Base-by-base conservation (phyloP, 2,888 invertebrate genomes). In the Coleophora deauratella region DNA sequence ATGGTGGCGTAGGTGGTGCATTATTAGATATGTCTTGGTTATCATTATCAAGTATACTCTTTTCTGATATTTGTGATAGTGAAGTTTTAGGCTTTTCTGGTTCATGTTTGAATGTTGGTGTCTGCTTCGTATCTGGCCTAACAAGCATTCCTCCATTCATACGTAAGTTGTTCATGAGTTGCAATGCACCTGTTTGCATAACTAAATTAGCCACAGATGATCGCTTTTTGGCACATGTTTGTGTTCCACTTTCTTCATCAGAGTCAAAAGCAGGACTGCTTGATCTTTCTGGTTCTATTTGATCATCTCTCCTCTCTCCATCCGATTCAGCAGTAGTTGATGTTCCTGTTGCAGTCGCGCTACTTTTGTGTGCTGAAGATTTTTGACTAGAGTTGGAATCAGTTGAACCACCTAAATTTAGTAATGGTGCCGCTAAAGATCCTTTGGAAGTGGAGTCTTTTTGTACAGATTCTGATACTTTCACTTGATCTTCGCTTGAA, bases 221-320 rank as follows among this genome's bases (percentile, higher is more conserved):
- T 35, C 90, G 80, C 61, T 91, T 91, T 48, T 88, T 88, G 0
- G 82, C 58, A 42, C 86, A 87, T 1, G 86, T 76, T 47, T 88
- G 89, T 0, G 88, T 87, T 0, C 90, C 91, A 47, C 93, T 93
- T 61, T 98, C 97, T 47, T 97, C 97, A 65, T 98, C 97, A 0
- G 97, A 97, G 59, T 97, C 97, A 66, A 97, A 98, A 0, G 96
- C 96, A 1, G 96, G 91, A 67, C 97, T 97, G 61, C 97, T 97
- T 0, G 97, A 97, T 33, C 97, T 87, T 66, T 94, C 91, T 32
- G 90, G 86, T 62, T 92, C 89, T 9, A 85, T 77, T 50, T 81
- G 84, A 52, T 77, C 78, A 64, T 85, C 79, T 62, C 72, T 86
- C 47, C 79, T 86, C 34, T 85, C 84, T 39, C 69, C 72, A 43